Evolutionary conservation across 2,888 invertebrate species (phyloP).

Genomic region (Chymomyza amoena): DNA sequence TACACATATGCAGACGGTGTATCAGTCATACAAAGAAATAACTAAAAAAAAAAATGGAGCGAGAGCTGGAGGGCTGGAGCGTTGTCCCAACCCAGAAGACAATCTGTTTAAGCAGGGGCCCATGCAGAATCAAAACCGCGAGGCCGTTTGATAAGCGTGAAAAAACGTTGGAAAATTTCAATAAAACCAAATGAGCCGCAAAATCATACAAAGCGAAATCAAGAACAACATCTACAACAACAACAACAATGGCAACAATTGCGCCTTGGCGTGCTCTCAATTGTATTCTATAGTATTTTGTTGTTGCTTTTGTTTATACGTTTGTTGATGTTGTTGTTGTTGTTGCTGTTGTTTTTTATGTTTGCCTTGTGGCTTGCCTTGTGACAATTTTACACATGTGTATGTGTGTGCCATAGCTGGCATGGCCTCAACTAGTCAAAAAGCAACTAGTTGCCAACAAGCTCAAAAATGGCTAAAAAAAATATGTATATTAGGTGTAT

Average conservation of each 20-base stretch:
- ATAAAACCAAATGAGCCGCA: slow-evolving; percentile 70
- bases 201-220: slow-evolving; percentile 55
- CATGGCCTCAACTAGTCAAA: no score
- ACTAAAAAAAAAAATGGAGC: background rate
- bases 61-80: background rate
- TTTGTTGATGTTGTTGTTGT: background rate
- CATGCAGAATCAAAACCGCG: slow-evolving; percentile 59
- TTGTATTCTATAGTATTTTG: slow-evolving; percentile 46
- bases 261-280: slow-evolving; percentile 19
- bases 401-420: background rate
- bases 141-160: slow-evolving; percentile 60
- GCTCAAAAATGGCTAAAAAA: no score
- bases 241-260: slow-evolving; percentile 17
- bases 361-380: background rate
- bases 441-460: no score
- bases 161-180: slow-evolving; percentile 66
- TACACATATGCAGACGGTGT: background rate
- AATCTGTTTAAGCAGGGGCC: background rate
- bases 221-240: slow-evolving; percentile 7
- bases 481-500: no score
- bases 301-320: slow-evolving; percentile 50
- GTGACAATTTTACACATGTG: background rate
- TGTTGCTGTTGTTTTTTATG: background rate
- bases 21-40: slow-evolving; percentile 12
- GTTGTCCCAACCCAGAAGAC: background rate